phyloP scores from a whole-genome alignment of 2,888 invertebrate genomes.

The Andrena flavipes region DNA sequence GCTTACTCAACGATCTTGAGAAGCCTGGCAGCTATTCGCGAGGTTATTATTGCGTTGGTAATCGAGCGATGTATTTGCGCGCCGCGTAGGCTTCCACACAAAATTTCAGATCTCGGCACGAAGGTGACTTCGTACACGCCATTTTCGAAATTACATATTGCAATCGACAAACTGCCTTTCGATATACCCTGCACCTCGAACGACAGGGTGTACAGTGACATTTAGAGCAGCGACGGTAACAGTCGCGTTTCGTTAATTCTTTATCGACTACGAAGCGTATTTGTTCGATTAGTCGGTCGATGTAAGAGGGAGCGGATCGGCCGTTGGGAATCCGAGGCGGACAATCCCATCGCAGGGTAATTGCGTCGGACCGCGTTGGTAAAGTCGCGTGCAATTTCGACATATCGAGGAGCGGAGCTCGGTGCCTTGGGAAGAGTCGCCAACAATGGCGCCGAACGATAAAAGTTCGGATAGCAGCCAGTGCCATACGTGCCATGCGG shows the following conservation, averaged over 20 bases:
- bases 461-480: slow-evolving; percentile 54
- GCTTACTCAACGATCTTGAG: slow-evolving; percentile 34
- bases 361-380: background rate
- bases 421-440: slow-evolving; percentile 11
- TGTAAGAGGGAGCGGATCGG: background rate
- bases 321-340: background rate
- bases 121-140: no score
- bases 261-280: background rate
- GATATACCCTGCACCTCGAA: background rate
- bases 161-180: background rate
- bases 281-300: background rate
- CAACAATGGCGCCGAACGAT: slow-evolving; percentile 56
- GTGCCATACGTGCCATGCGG: slow-evolving; percentile 74
- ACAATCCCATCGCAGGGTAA: background rate
- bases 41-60: slow-evolving; percentile 52
- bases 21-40: slow-evolving; percentile 48
- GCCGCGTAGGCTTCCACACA: slow-evolving; percentile 10
- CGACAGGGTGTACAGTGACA: background rate
- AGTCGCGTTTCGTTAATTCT: background rate
- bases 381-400: slow-evolving; percentile 30
- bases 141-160: background rate
- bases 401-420: background rate
- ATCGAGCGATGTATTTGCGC: slow-evolving; percentile 27
- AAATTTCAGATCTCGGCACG: background rate
- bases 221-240: no score